phyloP scores from a whole-genome alignment of 2,113 vertebrate genomes.

The Gobio gobio region DNA sequence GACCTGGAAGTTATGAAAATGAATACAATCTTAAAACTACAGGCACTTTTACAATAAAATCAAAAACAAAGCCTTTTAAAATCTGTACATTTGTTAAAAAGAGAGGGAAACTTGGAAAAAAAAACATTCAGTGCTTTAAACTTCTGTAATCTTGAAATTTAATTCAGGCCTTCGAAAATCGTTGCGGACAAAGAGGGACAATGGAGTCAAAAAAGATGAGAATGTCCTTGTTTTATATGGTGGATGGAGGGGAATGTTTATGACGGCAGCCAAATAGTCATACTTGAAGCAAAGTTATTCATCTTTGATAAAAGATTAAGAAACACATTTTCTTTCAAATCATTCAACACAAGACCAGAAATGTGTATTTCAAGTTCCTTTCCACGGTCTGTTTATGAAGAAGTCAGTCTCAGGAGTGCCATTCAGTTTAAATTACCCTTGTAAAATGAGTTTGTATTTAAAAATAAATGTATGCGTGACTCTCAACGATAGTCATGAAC shows the following conservation, averaged over 20 bases:
- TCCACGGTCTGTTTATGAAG: neutral
- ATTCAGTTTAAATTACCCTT: neutral
- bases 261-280: neutral
- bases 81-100: neutral
- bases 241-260: neutral
- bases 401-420: neutral
- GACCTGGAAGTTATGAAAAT: too few species aligned
- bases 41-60: neutral
- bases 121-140: neutral
- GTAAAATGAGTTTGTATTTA: neutral
- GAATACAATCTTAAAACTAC: too few species aligned
- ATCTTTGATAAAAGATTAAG: neutral
- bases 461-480: conserved; percentile 14
- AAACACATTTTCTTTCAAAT: neutral
- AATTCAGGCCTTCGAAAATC: neutral
- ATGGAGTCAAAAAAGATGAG: neutral
- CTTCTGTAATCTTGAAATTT: neutral
- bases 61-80: neutral
- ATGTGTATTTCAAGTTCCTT: neutral
- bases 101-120: too few species aligned
- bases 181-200: neutral
- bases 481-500: neutral
- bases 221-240: neutral
- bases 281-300: neutral
- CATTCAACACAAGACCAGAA: neutral